phyloP scores from a whole-genome alignment of 2,113 vertebrate species.

The Sylvietta virens region DNA sequence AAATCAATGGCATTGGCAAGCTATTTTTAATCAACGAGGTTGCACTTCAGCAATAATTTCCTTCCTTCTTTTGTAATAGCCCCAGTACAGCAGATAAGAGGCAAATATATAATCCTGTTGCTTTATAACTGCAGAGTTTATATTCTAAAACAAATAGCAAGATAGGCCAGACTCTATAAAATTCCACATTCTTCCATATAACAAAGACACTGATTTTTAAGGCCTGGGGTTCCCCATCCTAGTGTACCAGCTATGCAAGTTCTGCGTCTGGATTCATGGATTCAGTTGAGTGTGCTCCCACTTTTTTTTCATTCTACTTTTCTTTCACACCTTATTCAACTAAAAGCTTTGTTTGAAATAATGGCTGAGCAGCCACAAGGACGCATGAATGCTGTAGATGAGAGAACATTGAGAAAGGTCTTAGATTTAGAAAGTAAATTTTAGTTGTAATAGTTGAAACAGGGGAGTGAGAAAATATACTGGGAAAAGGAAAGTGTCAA shows the following conservation, averaged over 20 bases:
- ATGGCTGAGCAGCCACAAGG: neutral
- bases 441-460: neutral
- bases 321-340: neutral
- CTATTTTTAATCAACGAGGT: neutral
- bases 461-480: neutral
- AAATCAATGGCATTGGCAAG: conserved; percentile 51
- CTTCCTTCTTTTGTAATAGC: neutral
- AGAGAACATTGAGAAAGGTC: neutral
- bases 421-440: neutral
- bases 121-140: neutral
- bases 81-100: neutral
- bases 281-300: neutral
- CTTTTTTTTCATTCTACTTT: neutral
- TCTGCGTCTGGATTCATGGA: neutral
- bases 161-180: neutral
- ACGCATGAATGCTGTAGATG: neutral
- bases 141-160: neutral
- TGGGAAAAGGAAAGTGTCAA: neutral
- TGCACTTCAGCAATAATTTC: neutral
- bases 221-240: neutral
- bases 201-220: neutral
- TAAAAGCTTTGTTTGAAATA: neutral
- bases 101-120: neutral
- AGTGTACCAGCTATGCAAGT: neutral
- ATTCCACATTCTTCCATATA: neutral